Evolutionary conservation across 2,797 vertebrate genomes (phyloP).

Genomic region (Aphelocoma californica): DNA sequence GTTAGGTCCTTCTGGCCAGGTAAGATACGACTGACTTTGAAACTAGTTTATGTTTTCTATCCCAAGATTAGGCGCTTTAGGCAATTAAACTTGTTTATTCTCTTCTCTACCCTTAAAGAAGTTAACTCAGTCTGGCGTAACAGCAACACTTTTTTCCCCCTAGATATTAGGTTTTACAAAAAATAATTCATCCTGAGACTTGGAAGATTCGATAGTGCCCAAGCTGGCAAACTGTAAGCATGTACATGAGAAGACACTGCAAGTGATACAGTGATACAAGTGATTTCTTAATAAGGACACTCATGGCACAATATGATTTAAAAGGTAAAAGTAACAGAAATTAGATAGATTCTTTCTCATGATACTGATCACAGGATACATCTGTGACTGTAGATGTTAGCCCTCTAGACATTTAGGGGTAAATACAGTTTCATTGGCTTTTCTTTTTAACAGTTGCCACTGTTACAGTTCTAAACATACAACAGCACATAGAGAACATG

Average conservation of each 20-base stretch:
- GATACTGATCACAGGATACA: neutral
- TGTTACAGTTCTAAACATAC: neutral
- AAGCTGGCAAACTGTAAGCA: neutral
- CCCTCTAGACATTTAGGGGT: neutral
- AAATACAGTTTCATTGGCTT: neutral
- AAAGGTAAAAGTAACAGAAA: neutral
- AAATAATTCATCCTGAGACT: neutral
- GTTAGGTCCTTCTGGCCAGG: neutral
- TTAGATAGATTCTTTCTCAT: neutral
- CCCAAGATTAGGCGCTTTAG: neutral
- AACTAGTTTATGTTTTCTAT: neutral
- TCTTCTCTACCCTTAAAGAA: neutral
- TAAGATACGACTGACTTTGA: neutral
- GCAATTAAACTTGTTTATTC: neutral
- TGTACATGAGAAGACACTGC: neutral
- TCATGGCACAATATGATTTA: neutral
- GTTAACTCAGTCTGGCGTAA: neutral
- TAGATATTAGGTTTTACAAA: neutral
- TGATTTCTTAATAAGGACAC: neutral
- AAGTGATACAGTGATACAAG: neutral
- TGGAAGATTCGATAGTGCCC: neutral
- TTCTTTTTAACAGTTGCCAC: neutral
- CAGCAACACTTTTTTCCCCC: neutral
- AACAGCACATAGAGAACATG: neutral
- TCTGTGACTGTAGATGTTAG: accelerated